phyloP scores from a whole-genome alignment of 1,140 invertebrate genomes.

The Hylyphantes graminicola region DNA sequence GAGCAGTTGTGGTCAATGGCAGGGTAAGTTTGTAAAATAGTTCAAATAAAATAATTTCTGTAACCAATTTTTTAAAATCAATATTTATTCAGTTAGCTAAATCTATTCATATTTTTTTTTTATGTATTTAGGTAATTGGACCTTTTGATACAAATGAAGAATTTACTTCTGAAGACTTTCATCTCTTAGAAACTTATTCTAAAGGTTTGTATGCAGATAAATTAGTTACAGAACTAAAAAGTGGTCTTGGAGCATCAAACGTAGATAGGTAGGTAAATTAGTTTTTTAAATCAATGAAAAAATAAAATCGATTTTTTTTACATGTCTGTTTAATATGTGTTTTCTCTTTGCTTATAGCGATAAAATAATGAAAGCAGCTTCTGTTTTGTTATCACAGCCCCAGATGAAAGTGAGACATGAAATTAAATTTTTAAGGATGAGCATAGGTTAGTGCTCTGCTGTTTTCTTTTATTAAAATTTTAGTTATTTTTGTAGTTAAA shows the following conservation, averaged over 20 bases:
- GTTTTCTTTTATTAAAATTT: not conserved
- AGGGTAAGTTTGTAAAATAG: slow-evolving; percentile 73
- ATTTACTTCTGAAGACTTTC: slow-evolving; percentile 92
- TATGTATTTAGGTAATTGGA: slow-evolving; percentile 73
- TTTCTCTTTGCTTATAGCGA: slow-evolving; percentile 66
- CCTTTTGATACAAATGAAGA: slow-evolving; percentile 80
- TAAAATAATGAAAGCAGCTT: slow-evolving; percentile 70
- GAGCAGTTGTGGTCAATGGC: slow-evolving; percentile 89
- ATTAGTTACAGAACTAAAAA: slow-evolving; percentile 75
- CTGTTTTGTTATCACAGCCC: slow-evolving; percentile 67
- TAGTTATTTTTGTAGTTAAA: too few species aligned
- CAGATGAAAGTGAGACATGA: slow-evolving; percentile 67
- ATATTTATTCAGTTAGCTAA: not conserved
- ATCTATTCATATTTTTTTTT: not conserved
- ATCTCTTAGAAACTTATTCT: slow-evolving; percentile 85
- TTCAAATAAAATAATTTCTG: not conserved
- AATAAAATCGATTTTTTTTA: too few species aligned
- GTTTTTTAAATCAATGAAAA: not conserved
- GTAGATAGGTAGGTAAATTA: slow-evolving; percentile 53
- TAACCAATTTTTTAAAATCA: slow-evolving; percentile 1
- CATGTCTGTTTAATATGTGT: too few species aligned
- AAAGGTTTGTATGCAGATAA: slow-evolving; percentile 82
- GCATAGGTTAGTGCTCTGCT: slow-evolving; percentile 65
- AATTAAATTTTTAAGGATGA: slow-evolving; percentile 66
- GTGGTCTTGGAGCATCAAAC: slow-evolving; percentile 64